Percentiles rank a stretch among this genome's conserved stretches.
Conservation (phyloP, 2,797 vertebrate species). For the Borostomias antarcticus region DNA sequence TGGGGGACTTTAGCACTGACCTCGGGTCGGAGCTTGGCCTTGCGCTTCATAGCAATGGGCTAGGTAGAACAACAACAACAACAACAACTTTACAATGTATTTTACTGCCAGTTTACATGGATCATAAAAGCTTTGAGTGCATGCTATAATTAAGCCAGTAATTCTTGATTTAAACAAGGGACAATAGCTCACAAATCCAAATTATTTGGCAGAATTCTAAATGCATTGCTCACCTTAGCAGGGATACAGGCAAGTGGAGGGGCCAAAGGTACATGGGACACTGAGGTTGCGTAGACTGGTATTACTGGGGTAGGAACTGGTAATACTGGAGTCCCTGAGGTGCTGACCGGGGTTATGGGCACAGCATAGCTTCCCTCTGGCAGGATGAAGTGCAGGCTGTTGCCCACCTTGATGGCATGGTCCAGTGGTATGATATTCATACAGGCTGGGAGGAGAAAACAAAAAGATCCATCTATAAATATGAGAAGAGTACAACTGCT, state of each 20-base stretch:
- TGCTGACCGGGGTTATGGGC: conserved; percentile 52
- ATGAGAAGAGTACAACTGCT: too few species aligned
- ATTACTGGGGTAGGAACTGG: conserved; percentile 56
- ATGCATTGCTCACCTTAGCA: conserved; percentile 63
- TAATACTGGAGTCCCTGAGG: conserved; percentile 34
- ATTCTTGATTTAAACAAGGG: too few species aligned
- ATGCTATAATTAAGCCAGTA: not conserved
- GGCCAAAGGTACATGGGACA: conserved; percentile 6
- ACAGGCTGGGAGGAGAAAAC: conserved; percentile 45
- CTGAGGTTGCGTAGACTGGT: conserved; percentile 17
- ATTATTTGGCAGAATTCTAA: too few species aligned
- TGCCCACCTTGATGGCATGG: conserved; percentile 65
- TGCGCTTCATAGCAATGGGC: conserved; percentile 60
- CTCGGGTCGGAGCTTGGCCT: conserved; percentile 55
- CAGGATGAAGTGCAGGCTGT: conserved; percentile 75
- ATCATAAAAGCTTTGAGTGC: not conserved
- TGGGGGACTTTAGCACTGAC: conserved; percentile 76
- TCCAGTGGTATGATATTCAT: conserved; percentile 68
- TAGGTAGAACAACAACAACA: conserved; percentile 38
- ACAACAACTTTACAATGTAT: too few species aligned
- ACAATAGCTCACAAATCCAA: too few species aligned
- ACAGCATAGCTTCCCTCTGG: conserved; percentile 70
- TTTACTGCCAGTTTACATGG: too few species aligned
- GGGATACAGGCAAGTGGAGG: conserved; percentile 35
- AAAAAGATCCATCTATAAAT: not conserved